Conservation (phyloP, 1,140 invertebrate species). For the Brachionus asplanchnoidis region DNA sequence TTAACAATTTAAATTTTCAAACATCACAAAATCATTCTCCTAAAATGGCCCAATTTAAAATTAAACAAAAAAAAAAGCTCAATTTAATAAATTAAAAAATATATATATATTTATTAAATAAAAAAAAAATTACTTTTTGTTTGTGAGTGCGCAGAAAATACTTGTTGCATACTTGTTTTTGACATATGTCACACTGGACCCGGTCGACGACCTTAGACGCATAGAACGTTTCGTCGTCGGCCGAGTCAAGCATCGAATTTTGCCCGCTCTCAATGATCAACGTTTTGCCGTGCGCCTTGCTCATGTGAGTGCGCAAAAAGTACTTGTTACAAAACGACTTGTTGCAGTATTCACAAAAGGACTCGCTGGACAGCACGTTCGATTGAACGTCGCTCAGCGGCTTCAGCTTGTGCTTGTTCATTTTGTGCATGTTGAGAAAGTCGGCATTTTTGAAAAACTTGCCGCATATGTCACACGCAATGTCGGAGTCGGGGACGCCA, state of each 20-base stretch:
- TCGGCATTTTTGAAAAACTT: constrained; percentile 8
- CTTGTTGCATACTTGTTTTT: constrained; percentile 93
- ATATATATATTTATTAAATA: not conserved
- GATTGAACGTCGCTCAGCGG: constrained; percentile 6
- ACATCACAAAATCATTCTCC: too few species aligned
- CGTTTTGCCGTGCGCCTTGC: constrained; percentile 36
- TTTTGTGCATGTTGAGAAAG: constrained; percentile 30
- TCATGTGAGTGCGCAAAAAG: constrained; percentile 35
- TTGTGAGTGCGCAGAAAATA: constrained; percentile 99
- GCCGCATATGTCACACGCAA: not conserved
- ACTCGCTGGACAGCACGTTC: constrained; percentile 3
- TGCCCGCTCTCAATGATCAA: constrained; percentile 33
- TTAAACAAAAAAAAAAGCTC: not conserved
- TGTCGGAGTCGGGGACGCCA: not conserved
- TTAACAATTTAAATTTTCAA: too few species aligned
- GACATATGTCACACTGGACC: constrained; percentile 90
- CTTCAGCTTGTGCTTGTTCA: constrained; percentile 38
- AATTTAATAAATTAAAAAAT: not conserved
- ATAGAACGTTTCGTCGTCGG: constrained; percentile 36
- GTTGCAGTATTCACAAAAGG: constrained; percentile 37
- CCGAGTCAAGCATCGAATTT: not conserved
- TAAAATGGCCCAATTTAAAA: too few species aligned
- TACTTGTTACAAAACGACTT: constrained; percentile 42
- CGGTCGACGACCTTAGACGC: constrained; percentile 59
- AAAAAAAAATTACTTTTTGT: constrained; percentile 68